Base-by-base conservation (phyloP, 2,113 vertebrate genomes). In the Jaculus jaculus region DNA sequence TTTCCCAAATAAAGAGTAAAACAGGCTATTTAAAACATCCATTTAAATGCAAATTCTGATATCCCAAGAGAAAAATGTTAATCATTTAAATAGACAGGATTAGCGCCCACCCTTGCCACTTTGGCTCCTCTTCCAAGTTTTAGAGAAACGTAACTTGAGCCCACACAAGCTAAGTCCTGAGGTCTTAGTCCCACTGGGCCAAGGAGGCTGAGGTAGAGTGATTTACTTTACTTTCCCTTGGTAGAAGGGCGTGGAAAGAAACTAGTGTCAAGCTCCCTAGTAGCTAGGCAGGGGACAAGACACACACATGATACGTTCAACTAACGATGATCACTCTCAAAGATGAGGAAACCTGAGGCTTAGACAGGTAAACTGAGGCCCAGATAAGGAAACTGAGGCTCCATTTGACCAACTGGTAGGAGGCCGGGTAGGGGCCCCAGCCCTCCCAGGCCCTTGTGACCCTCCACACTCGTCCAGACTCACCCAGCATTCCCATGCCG, bases 401-500 rank as follows among this genome's bases (percentile, higher is more conserved):
- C 21, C 30, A n/a, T 58, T 20, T 71, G 51, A 7, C 32, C 39
- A 28, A 17, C 3, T 5, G 83, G 28, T 7, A 63, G 47, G 37
- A 30, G 71, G 65, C 37, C 63, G 30, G 8, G 21, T 3, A 11
- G 81, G 5, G 28, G 77, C 79, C 13, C 11, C 0, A 68, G 58
- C 54, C 54, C 84, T 65, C 63, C 90, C 34, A 20, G 24, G 11
- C 37, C 84, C 26, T 0, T 0, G 66, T 23, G 30, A 63, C 39
- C 7, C 47, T 69, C 26, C 61, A 12, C 30, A 23, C 92, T 51
- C 4, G 12, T 34, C 75, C 93, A 77, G 47, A 99, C 99, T 99
- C 98, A 99, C 99, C 99, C 98, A 99, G 98, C 99, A 99, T 99
- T 97, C 99, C 99, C 99, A 99, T 99, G 96, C 99, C 99, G 21